Conservation (phyloP, 2,888 invertebrate genomes). For the Drosophila incognita region DNA sequence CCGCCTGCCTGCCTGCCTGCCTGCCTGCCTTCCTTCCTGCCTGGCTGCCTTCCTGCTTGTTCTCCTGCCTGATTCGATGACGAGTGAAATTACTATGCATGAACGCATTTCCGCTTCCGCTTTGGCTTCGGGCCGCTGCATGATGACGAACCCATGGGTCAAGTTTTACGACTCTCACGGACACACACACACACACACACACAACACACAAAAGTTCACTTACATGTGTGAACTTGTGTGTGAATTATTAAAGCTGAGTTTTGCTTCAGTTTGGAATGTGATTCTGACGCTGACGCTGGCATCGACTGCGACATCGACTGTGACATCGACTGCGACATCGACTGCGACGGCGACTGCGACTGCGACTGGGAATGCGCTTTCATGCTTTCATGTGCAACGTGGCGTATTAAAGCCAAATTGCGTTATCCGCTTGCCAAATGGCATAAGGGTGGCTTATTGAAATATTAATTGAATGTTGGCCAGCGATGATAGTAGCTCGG, state of each 20-base stretch:
- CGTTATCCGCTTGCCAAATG: slow-evolving; percentile 72
- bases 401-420: slow-evolving; percentile 72
- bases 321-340: neutral
- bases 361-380: slow-evolving; percentile 34
- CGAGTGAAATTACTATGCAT: slow-evolving; percentile 60
- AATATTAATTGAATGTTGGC: slow-evolving; percentile 80
- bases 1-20: neutral
- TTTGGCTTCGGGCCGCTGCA: slow-evolving; percentile 22
- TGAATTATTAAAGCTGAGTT: slow-evolving; percentile 69
- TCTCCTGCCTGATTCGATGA: slow-evolving; percentile 33
- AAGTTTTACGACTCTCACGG: slow-evolving; percentile 29
- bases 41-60: neutral
- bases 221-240: slow-evolving; percentile 8
- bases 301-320: neutral
- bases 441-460: slow-evolving; percentile 78
- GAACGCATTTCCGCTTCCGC: slow-evolving; percentile 75
- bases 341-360: neutral
- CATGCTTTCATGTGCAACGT: slow-evolving; percentile 58
- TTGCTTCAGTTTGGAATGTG: slow-evolving; percentile 15
- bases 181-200: slow-evolving; percentile 1
- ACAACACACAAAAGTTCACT: slow-evolving; percentile 3
- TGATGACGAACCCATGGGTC: slow-evolving; percentile 25
- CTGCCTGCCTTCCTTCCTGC: neutral
- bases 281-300: neutral
- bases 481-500: slow-evolving; percentile 46